These are phyloP conservation scores for Drosophila stalkeri DNA, from an alignment of 2,888 invertebrate species.

Conservation along the genomic window DNA sequence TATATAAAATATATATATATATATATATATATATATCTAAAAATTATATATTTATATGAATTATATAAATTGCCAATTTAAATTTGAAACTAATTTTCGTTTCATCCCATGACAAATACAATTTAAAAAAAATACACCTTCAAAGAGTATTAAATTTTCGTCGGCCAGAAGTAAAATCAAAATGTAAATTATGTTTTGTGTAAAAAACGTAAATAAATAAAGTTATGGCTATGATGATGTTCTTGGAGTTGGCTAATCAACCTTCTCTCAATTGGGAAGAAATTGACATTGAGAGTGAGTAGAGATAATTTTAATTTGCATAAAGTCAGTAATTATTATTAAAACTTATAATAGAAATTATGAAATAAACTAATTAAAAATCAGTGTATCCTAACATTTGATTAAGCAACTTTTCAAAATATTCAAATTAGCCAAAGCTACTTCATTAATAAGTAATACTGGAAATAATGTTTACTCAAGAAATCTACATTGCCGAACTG, in stretches of 20 bases:
- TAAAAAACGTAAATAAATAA: background rate
- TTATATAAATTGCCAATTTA: background rate
- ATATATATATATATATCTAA: background rate
- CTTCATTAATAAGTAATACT: background rate
- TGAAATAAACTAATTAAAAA: slow-evolving; percentile 32
- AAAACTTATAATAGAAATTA: slow-evolving; percentile 13
- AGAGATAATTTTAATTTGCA: slow-evolving; percentile 27
- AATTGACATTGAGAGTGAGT: background rate
- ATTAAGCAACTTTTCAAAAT: slow-evolving; percentile 16
- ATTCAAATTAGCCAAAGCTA: background rate
- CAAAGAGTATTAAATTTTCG: slow-evolving; percentile 1
- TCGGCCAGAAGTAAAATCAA: slow-evolving; percentile 15
- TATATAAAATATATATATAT: background rate
- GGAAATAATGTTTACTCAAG: background rate
- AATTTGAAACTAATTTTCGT: background rate
- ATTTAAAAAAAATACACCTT: no score
- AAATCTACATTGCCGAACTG: background rate
- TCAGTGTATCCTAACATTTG: slow-evolving; percentile 10
- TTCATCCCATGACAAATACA: no score
- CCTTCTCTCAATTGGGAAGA: background rate
- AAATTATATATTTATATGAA: background rate
- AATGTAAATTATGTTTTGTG: slow-evolving; percentile 12
- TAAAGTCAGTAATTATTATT: slow-evolving; percentile 9
- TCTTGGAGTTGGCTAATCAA: slow-evolving; percentile 8
- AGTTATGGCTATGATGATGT: slow-evolving; percentile 10